Evolutionary conservation across 2,797 vertebrate species (phyloP).

Genomic region (Cetoscarus ocellatus): DNA sequence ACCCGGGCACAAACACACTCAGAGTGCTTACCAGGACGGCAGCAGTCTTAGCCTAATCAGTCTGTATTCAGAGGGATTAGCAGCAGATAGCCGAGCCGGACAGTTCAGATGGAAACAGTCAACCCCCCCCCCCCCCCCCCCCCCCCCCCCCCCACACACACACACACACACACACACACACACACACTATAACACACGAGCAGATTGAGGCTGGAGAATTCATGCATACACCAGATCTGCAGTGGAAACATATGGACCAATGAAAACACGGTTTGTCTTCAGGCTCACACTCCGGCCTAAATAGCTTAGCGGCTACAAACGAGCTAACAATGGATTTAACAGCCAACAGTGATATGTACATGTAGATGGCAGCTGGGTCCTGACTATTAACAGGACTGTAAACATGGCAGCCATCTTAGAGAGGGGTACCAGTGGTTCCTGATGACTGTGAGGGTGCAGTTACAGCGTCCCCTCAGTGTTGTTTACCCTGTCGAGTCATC

Average conservation of each 20-base stretch:
- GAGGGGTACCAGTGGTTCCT: too few relatives aligned
- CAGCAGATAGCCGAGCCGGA: slow-evolving; percentile 71
- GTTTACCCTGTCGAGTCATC: too few relatives aligned
- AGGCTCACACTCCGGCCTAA: slow-evolving; percentile 42
- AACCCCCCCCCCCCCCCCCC: too few relatives aligned
- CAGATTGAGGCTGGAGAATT: slow-evolving; percentile 62
- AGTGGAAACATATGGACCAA: slow-evolving; percentile 54
- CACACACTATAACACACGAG: slow-evolving; percentile 15
- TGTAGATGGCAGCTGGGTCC: too few relatives aligned
- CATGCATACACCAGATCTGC: slow-evolving; percentile 39
- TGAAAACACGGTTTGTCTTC: slow-evolving; percentile 56
- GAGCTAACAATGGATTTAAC: slow-evolving; percentile 11
- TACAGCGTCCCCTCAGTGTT: too few relatives aligned
- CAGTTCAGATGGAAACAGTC: slow-evolving; percentile 69
- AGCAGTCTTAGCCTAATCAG: slow-evolving; percentile 72
- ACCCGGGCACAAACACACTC: slow-evolving; percentile 34
- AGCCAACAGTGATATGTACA: slow-evolving; percentile 8
- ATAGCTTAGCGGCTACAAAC: slow-evolving; percentile 34
- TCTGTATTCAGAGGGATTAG: slow-evolving; percentile 76
- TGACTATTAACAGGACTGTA: too few relatives aligned
- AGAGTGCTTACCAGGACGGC: slow-evolving; percentile 47
- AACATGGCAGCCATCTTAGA: too few relatives aligned
- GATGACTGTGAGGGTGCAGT: too few relatives aligned
- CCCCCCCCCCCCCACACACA: slow-evolving; percentile 52
- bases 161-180: slow-evolving; percentile 35